Base-by-base conservation (phyloP, 1,140 invertebrate species). In the Eriosoma lanigerum region DNA sequence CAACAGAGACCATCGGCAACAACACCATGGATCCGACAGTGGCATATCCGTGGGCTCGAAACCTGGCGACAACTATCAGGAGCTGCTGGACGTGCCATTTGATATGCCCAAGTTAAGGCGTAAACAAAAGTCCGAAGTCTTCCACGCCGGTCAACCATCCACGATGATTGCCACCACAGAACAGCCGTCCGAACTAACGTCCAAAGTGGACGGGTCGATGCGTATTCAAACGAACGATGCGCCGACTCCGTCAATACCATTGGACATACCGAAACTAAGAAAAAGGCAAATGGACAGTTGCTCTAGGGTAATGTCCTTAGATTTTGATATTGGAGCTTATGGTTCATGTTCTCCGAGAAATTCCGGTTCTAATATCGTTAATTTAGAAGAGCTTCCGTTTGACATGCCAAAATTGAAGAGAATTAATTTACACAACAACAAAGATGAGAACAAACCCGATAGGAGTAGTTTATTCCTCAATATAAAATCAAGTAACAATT, bases 31-130 rank as follows among this genome's bases (percentile, higher is more conserved):
- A 15, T 94, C 93, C 0, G 93, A 95, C 82, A 94, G 92, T 85
- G 93, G 93, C 26, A 94, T 94, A 83, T 94, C 93, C 10, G 90
- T 94, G 81, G 93, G 94, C 84, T 81, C 68, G 21, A 66, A 64
- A 64, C 81, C 66, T 2, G 70, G 66, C 3, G 81, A 72, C 29
- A 75, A 48, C 4, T 62, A 73, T 0, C 32, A 62, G 46, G 91
- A 93, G 83, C 87, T 93, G 44, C 89, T 89, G 24, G 92, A 93
- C 86, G 87, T 95, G 81, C 93, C 94, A 0, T 95, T 95, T 83
- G 93, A 95, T 82, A 95, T 95, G 93, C 93, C 94, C n/a, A 96
- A 96, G 85, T 85, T 95, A 73, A 87, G 93, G 60, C 88, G 93
- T 64, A 89, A 91, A 85, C 81, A 80, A 38, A 46, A 54, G 21